A percentile compares a stretch with the other conserved stretches of the same genome.
Conservation (phyloP, 2,797 vertebrate species). For the Parambassis ranga region DNA sequence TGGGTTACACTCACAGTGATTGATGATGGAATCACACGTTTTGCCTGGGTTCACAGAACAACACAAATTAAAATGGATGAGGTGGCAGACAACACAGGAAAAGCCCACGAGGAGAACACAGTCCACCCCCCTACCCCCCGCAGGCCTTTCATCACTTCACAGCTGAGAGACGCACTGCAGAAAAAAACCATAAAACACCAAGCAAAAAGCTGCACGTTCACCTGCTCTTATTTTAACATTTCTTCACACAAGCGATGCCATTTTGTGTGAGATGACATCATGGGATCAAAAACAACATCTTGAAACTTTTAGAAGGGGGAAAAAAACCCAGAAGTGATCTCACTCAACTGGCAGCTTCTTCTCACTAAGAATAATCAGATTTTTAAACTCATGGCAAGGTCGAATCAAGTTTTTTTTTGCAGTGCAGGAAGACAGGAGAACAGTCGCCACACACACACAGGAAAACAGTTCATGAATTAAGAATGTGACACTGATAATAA, state of each 20-base stretch:
- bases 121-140: slow-evolving; percentile 44
- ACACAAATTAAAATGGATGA: slow-evolving; percentile 83
- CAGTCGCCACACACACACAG: slow-evolving; percentile 14
- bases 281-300: slow-evolving; percentile 56
- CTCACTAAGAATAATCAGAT: slow-evolving; percentile 34
- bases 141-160: slow-evolving; percentile 52
- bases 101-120: slow-evolving; percentile 26
- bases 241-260: slow-evolving; percentile 10
- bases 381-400: slow-evolving; percentile 34
- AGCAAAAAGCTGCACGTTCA: slow-evolving; percentile 9
- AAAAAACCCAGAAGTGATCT: slow-evolving; percentile 55
- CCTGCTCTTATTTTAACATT: slow-evolving; percentile 12
- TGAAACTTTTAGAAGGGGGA: slow-evolving; percentile 51
- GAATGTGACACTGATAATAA: slow-evolving; percentile 31
- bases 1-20: slow-evolving; percentile 98
- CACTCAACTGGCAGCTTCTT: slow-evolving; percentile 48
- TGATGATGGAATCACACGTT: slow-evolving; percentile 93
- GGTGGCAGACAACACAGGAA: slow-evolving; percentile 61
- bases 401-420: slow-evolving; percentile 34
- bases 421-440: slow-evolving; percentile 48
- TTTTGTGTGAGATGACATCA: slow-evolving; percentile 48
- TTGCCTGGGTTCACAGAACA: slow-evolving; percentile 88
- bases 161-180: slow-evolving; percentile 50
- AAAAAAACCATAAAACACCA: neutral
- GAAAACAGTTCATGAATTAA: slow-evolving; percentile 27